phyloP scores from a whole-genome alignment of 1,140 invertebrate species.

The Triops longicaudatus region DNA sequence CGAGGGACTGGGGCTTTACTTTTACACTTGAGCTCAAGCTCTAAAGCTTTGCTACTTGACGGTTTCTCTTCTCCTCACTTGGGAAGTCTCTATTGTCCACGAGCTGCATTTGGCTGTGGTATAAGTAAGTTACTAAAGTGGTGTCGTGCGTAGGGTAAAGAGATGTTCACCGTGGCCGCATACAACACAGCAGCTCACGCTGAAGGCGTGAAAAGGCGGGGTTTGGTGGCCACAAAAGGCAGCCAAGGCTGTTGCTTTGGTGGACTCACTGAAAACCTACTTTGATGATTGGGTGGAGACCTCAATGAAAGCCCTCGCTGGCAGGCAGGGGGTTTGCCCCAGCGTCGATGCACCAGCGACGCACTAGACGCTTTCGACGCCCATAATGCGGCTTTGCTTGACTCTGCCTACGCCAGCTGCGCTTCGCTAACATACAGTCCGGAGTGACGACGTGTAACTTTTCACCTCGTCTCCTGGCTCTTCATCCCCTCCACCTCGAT shows the following conservation, averaged over 20 bases:
- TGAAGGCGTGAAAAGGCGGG: slow-evolving; percentile 2
- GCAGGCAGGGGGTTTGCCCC: neutral
- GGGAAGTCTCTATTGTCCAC: slow-evolving; percentile 9
- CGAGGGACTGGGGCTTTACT: neutral
- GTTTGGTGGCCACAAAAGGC: neutral
- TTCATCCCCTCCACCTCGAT: too few relatives aligned
- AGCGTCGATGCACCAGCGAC: neutral
- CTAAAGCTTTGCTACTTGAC: neutral
- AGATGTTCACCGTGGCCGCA: neutral
- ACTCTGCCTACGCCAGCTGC: neutral
- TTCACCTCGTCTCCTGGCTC: neutral
- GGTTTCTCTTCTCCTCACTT: neutral
- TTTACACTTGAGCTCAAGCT: neutral
- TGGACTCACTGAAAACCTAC: neutral
- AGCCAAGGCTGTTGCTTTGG: neutral
- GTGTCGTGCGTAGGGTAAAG: slow-evolving; percentile 10
- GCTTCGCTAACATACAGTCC: neutral
- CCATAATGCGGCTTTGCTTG: neutral
- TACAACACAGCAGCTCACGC: slow-evolving; percentile 6
- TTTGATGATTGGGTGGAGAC: neutral
- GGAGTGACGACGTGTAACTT: slow-evolving; percentile 17
- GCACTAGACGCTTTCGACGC: neutral
- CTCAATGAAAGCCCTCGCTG: neutral
- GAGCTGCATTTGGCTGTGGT: neutral
- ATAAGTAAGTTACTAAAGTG: slow-evolving; percentile 13